A percentile compares a stretch with the other conserved stretches of the same genome.
phyloP scores from a whole-genome alignment of 2,797 vertebrate species.

The Sebastes diploproa region DNA sequence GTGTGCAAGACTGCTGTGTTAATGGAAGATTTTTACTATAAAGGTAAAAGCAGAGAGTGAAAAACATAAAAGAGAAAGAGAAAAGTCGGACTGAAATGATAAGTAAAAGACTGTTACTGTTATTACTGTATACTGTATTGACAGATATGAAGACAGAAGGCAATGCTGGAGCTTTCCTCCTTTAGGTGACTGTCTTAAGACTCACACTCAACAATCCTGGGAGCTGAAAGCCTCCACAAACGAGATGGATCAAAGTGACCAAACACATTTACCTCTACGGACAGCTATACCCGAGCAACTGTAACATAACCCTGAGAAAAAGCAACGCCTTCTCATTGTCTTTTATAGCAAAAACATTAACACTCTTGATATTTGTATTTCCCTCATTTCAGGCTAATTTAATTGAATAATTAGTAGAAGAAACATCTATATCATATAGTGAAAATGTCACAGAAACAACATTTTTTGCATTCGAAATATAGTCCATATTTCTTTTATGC shows the following conservation, averaged over 20 bases:
- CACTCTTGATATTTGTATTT: not conserved
- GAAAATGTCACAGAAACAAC: not conserved
- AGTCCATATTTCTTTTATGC: not conserved
- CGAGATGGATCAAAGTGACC: conserved; percentile 65
- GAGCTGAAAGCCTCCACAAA: conserved; percentile 42
- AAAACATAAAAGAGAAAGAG: not conserved
- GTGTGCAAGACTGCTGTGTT: not conserved
- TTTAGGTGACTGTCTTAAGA: conserved; percentile 51
- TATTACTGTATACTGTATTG: not conserved
- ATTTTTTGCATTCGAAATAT: not conserved
- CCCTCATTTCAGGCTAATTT: not conserved
- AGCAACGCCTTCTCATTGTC: not conserved
- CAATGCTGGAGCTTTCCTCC: not conserved
- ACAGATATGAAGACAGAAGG: not conserved
- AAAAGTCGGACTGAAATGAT: not conserved
- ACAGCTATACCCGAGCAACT: not conserved
- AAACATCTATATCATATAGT: not conserved
- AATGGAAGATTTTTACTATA: not conserved
- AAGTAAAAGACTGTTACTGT: not conserved
- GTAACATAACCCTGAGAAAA: not conserved
- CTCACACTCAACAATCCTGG: conserved; percentile 27
- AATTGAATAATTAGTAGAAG: not conserved
- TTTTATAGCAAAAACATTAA: not conserved
- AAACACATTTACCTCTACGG: conserved; percentile 43
- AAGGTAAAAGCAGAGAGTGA: not conserved